Percentiles rank a stretch among this genome's conserved stretches.
Conservation (phyloP, 2,113 vertebrate genomes). For the Gobius niger region DNA sequence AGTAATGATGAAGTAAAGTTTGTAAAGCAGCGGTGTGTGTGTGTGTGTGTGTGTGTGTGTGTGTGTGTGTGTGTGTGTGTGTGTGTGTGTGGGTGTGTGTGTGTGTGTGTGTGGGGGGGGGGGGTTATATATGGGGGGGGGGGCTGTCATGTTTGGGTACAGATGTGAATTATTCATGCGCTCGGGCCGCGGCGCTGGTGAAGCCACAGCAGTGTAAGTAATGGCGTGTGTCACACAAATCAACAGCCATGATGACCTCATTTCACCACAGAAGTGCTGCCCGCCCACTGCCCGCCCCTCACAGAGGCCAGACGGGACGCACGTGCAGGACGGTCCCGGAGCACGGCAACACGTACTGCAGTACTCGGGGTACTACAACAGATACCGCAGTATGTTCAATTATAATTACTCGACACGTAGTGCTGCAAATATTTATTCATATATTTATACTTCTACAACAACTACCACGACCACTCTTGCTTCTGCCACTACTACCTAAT, state of each 20-base stretch:
- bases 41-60: too few relatives aligned
- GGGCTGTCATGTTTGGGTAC: slow-evolving; percentile 52
- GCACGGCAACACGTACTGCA: too few relatives aligned
- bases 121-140: slow-evolving; percentile 53
- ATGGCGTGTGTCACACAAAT: slow-evolving; percentile 69
- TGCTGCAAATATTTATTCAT: background rate
- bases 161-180: slow-evolving; percentile 69
- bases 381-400: background rate
- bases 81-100: too few relatives aligned
- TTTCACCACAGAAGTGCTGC: slow-evolving; percentile 59
- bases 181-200: slow-evolving; percentile 57
- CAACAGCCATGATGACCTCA: slow-evolving; percentile 73
- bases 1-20: slow-evolving; percentile 72
- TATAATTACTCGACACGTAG: background rate
- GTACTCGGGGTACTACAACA: too few relatives aligned
- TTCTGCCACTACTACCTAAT: too few relatives aligned
- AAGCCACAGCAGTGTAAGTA: slow-evolving; percentile 67
- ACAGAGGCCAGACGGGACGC: slow-evolving; percentile 50
- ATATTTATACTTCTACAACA: background rate
- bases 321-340: too few relatives aligned
- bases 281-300: slow-evolving; percentile 55
- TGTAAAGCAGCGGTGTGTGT: slow-evolving; percentile 52
- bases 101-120: too few relatives aligned
- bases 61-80: too few relatives aligned
- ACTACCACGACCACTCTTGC: too few relatives aligned